Base-by-base conservation (phyloP, 2,797 vertebrate species). In the Mergus octosetaceus region DNA sequence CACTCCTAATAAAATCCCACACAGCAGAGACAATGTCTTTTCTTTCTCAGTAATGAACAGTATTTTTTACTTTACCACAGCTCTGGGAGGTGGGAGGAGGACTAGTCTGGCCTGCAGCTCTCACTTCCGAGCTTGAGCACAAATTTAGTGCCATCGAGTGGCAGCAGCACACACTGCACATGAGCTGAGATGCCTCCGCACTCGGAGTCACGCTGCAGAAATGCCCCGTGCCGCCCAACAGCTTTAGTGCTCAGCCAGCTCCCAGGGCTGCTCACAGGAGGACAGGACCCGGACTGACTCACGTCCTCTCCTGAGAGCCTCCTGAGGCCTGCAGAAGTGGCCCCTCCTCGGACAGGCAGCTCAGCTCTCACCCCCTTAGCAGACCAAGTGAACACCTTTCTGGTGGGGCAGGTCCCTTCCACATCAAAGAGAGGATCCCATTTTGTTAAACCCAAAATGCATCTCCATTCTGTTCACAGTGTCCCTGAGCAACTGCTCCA, bases 401-500 rank as follows among this genome's bases (percentile, higher is more conserved):
- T 68, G 38, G 28, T 49, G 38, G 38, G 22, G 30, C 8, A 62
- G n/a, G 58, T 36, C 30, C 34, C 22, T 38, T 24, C 61, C 65
- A 39, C 1, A 2, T 27, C 43, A 53, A 28, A 80, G 57, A 1
- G 18, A 71, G 41, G 76, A 93, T 36, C 6, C 7, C 20, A 9
- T 51, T 27, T 73, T 45, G 51, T 13, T 45, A 68, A 62, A 70
- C 25, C 12, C 39, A 2, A 27, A n/a, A 75, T 91, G 60, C 70
- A 25, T 47, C 77, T 75, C 62, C 28, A 4, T 53, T 45, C 58
- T 53, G 27, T 51, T 84, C 89, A 39, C 41, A 39, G 19, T 15
- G 76, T 36, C 93, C 92, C 90, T 94, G 74, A 95, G 54, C 49
- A 25, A 83, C 5, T 41, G 53, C 90, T 93, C 87, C 93, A 71